A percentile compares a stretch with the other conserved stretches of the same genome.
Evolutionary conservation across 2,888 invertebrate genomes (phyloP).

Genomic region (Brachyopa scutellaris): DNA sequence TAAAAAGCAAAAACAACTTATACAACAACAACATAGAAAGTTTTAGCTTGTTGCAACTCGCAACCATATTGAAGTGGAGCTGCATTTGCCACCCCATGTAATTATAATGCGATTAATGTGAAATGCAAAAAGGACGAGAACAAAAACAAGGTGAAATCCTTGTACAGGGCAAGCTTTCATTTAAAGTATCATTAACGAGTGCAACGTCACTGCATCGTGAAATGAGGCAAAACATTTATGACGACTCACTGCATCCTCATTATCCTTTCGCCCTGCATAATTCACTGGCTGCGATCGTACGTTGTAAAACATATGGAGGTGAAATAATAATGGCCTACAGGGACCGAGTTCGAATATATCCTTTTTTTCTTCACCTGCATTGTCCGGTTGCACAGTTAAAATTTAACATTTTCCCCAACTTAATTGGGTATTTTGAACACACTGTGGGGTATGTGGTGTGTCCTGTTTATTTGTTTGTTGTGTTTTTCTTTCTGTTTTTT

Average conservation of each 20-base stretch:
- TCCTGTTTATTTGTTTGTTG: slow-evolving; percentile 2
- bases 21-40: slow-evolving; percentile 32
- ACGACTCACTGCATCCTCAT: slow-evolving; percentile 57
- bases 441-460: too few species aligned
- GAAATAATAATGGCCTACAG: slow-evolving; percentile 34
- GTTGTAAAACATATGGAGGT: slow-evolving; percentile 12
- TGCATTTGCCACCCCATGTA: slow-evolving; percentile 40
- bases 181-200: slow-evolving; percentile 59
- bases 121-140: slow-evolving; percentile 11
- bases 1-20: not conserved
- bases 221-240: slow-evolving; percentile 59
- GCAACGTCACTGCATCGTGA: slow-evolving; percentile 30
- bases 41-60: slow-evolving; percentile 60
- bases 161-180: slow-evolving; percentile 25
- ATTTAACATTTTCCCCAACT: slow-evolving; percentile 30
- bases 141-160: slow-evolving; percentile 28
- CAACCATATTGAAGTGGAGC: slow-evolving; percentile 27
- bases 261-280: slow-evolving; percentile 26
- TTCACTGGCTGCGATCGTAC: not conserved
- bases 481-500: not conserved
- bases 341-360: slow-evolving; percentile 23
- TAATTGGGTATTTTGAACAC: slow-evolving; percentile 31
- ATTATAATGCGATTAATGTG: slow-evolving; percentile 70
- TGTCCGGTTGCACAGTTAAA: slow-evolving; percentile 5
- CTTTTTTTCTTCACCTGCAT: slow-evolving; percentile 46